Evolutionary conservation across 1,140 invertebrate genomes (phyloP).

Genomic region (Zaprionus taronus): DNA sequence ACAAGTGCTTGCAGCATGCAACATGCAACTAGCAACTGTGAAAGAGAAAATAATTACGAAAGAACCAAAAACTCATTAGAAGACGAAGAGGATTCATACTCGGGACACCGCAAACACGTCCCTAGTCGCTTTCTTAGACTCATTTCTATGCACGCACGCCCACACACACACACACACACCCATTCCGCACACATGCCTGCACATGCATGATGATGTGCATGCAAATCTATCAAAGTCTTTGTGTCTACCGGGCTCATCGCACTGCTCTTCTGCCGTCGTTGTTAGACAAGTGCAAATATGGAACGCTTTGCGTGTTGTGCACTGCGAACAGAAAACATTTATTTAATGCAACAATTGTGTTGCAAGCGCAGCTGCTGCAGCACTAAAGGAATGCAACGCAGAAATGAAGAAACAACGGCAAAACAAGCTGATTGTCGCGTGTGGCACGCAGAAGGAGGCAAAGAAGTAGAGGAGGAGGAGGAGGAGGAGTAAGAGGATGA

Average conservation of each 20-base stretch:
- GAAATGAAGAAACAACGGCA: slow-evolving; percentile 36
- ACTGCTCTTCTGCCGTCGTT: slow-evolving; percentile 8
- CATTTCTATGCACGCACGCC: slow-evolving; percentile 16
- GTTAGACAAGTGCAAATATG: slow-evolving; percentile 30
- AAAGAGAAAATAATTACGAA: slow-evolving; percentile 58
- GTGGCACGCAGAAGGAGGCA: neutral
- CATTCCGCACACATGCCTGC: slow-evolving; percentile 19
- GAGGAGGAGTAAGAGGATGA: neutral
- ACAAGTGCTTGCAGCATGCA: slow-evolving; percentile 24
- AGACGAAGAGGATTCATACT: slow-evolving; percentile 20
- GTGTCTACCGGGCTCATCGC: slow-evolving; percentile 47
- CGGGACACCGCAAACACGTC: slow-evolving; percentile 32
- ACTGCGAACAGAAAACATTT: slow-evolving; percentile 61
- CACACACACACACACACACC: slow-evolving; percentile 10
- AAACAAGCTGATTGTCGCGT: slow-evolving; percentile 13
- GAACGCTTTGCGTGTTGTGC: slow-evolving; percentile 16
- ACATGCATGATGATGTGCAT: slow-evolving; percentile 40
- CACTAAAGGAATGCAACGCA: slow-evolving; percentile 14
- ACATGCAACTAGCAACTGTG: slow-evolving; percentile 24
- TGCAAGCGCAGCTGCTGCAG: slow-evolving; percentile 61
- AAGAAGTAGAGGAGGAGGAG: neutral
- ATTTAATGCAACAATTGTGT: slow-evolving; percentile 79
- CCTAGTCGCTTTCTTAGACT: slow-evolving; percentile 29
- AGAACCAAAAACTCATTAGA: slow-evolving; percentile 77
- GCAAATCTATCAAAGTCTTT: slow-evolving; percentile 76